Evolutionary conservation across 2,797 vertebrate species (phyloP).

Genomic region (Coluber constrictor): DNA sequence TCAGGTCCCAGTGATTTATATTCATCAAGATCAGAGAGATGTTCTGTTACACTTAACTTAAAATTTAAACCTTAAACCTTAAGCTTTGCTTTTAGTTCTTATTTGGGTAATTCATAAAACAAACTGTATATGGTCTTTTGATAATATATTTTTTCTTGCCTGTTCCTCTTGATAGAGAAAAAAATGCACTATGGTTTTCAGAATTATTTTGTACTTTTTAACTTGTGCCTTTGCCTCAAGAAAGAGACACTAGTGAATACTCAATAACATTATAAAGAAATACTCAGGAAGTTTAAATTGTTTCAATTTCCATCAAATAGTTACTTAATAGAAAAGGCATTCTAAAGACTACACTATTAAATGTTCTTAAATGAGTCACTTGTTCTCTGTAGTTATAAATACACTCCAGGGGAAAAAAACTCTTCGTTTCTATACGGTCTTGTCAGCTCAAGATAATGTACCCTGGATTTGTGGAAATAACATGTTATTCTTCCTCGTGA

Average conservation of each 20-base stretch:
- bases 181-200: neutral
- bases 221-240: neutral
- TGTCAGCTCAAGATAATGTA: neutral
- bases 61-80: neutral
- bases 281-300: neutral
- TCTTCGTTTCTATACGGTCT: neutral
- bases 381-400: constrained; percentile 9
- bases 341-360: neutral
- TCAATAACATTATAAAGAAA: neutral
- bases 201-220: neutral
- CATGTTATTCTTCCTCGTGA: neutral
- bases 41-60: neutral
- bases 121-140: neutral
- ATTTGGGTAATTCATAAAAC: constrained; percentile 8
- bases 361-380: constrained; percentile 1
- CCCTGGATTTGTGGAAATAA: neutral
- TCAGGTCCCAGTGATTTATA: neutral
- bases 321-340: neutral
- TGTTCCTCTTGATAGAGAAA: neutral
- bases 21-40: neutral
- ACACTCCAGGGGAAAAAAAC: neutral
- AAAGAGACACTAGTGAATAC: neutral
- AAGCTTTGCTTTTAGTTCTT: neutral
- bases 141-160: constrained; percentile 1
- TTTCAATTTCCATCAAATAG: neutral